Conservation (phyloP, 2,888 invertebrate genomes). For the Griposia aprilina region DNA sequence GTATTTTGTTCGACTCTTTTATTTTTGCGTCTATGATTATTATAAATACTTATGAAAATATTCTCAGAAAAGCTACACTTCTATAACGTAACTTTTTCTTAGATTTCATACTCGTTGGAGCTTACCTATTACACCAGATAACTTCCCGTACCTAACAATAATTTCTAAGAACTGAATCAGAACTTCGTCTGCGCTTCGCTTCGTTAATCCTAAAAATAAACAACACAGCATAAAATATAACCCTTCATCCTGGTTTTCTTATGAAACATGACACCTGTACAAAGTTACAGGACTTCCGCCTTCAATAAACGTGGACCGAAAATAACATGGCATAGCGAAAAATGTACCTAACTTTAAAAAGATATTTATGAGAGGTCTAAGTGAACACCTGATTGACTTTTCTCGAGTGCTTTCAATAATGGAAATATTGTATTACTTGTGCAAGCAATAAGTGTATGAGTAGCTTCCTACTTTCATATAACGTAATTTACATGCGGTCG, state of each 20-base stretch:
- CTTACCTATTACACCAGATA: conserved; percentile 1
- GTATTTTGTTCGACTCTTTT: conserved; percentile 24
- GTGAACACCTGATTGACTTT: conserved; percentile 50
- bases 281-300: conserved; percentile 25
- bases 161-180: conserved; percentile 11
- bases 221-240: conserved; percentile 45
- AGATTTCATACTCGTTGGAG: background rate
- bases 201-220: conserved; percentile 39
- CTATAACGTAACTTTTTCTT: background rate
- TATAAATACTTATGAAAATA: background rate
- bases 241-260: conserved; percentile 32
- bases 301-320: conserved; percentile 40
- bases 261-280: conserved; percentile 51
- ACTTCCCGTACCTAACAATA: background rate
- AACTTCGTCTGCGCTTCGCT: conserved; percentile 5
- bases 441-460: conserved; percentile 26
- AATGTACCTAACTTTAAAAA: conserved; percentile 22
- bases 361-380: conserved; percentile 1
- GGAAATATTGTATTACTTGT: conserved; percentile 44
- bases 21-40: conserved; percentile 11
- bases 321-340: conserved; percentile 36
- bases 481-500: conserved; percentile 35
- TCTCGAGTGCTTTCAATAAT: conserved; percentile 39
- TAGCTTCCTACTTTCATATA: conserved; percentile 26
- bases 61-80: background rate